Percentiles rank a stretch among this genome's conserved stretches.
phyloP scores from a whole-genome alignment of 2,113 vertebrate genomes.

The Myodes glareolus region DNA sequence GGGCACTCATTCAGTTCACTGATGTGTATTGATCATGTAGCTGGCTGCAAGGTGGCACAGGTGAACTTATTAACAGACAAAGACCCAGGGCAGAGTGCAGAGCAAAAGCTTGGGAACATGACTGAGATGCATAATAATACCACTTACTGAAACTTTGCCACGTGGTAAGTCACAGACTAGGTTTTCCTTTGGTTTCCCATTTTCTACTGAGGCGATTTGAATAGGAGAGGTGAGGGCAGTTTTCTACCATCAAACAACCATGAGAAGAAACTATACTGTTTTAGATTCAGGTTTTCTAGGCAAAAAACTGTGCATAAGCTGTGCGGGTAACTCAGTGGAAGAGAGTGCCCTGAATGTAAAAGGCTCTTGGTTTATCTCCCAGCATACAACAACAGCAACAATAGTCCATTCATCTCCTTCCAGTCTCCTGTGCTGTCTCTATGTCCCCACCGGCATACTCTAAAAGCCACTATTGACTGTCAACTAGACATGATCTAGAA shows the following conservation, averaged over 20 bases:
- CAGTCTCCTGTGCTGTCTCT: no score
- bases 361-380: background rate
- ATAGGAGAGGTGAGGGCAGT: background rate
- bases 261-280: background rate
- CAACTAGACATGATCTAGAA: background rate
- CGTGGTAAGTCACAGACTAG: accelerated
- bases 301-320: background rate
- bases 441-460: no score
- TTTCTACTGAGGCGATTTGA: background rate
- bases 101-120: background rate
- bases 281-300: background rate
- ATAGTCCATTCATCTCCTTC: no score
- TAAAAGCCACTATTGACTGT: background rate
- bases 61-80: background rate
- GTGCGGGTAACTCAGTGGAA: background rate
- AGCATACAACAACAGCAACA: background rate
- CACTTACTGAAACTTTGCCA: background rate
- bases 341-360: background rate
- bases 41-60: no score
- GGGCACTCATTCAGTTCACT: background rate
- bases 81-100: background rate
- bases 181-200: background rate
- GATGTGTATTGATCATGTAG: accelerated
- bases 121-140: background rate
- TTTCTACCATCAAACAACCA: background rate